Base-by-base conservation (phyloP, 2,113 vertebrate species). In the Myotis lucifugus region DNA sequence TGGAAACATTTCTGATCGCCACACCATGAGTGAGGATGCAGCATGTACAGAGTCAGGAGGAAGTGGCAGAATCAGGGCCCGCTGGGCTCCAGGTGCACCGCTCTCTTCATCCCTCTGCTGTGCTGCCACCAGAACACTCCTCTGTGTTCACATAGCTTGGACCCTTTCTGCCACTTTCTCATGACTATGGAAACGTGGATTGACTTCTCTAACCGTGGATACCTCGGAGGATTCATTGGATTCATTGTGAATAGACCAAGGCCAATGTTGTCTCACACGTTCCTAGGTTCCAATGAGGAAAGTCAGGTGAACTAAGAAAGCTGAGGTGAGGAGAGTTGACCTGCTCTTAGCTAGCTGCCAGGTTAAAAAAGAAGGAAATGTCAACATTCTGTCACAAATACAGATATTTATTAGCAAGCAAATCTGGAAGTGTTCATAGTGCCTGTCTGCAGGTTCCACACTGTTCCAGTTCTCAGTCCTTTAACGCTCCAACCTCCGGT, bases 281-380 rank as follows among this genome's bases (percentile, higher is more conserved):
- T 52, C 54, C 84, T 73, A 6, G 27, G 14, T 77, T 40, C 21
- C n/a, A 92, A 69, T 72, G 37, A 54, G 69, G 61, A 52, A 54
- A 42, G 90, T 25, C 0, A 0, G 19, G 11, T n/a, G 32, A 90
- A 40, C 14, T 46, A 48, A 76, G 34, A 72, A 52, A 40, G 34
- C 40, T 40, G 12, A 64, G 18, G 8, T 42, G 19, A 12, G 40
- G n/a, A 74, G 13, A n/a, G 40, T 6, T 54, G 48, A 8, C 40
- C 34, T 90, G 29, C 9, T 18, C 40, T 72, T 88, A 74, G 27
- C 15, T 66, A 73, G 13, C 19, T 42, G 23, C 23, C 11, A 48
- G 29, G 34, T 86, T 84, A 79, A 42, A 82, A 77, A 72, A 79
- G 5, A 93, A 64, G 59, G 50, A 50, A 23, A 67, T 72, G 77